These are phyloP conservation scores for Limonius californicus DNA, from an alignment of 1,140 invertebrate genomes.

Conservation along the genomic window DNA sequence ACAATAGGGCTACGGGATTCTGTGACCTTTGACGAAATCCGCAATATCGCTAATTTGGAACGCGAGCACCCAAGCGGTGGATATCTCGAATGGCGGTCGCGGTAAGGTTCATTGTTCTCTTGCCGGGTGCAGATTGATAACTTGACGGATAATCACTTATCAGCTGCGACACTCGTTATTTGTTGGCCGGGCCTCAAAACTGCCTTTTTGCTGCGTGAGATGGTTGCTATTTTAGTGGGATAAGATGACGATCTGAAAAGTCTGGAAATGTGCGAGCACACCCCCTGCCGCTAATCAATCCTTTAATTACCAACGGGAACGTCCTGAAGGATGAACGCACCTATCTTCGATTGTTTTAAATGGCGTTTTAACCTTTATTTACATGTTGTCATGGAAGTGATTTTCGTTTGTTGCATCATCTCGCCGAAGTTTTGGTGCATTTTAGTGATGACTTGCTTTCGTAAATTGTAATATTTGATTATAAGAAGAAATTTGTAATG, in stretches of 20 bases:
- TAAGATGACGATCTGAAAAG: neutral
- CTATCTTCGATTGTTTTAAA: slow-evolving; percentile 31
- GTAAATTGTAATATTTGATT: too few relatives aligned
- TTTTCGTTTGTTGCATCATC: neutral
- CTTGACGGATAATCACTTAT: slow-evolving; percentile 27
- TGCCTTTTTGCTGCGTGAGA: too few relatives aligned
- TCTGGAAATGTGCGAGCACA: slow-evolving; percentile 1
- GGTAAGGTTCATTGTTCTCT: slow-evolving; percentile 47
- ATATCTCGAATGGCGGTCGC: slow-evolving; percentile 44
- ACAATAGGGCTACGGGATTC: slow-evolving; percentile 29
- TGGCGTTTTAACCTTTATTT: slow-evolving; percentile 6
- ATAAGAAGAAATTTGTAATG: too few relatives aligned
- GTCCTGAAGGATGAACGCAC: slow-evolving; percentile 13
- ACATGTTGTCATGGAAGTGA: slow-evolving; percentile 3
- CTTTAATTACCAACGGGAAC: slow-evolving; percentile 35
- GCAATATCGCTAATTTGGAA: slow-evolving; percentile 37
- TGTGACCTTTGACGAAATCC: slow-evolving; percentile 32
- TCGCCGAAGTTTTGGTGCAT: too few relatives aligned
- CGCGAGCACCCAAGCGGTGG: slow-evolving; percentile 34
- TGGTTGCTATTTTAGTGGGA: too few relatives aligned
- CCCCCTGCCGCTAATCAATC: slow-evolving; percentile 40
- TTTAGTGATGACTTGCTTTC: too few relatives aligned
- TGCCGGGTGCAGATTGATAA: slow-evolving; percentile 40
- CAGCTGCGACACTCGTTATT: neutral
- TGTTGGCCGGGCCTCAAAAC: too few relatives aligned